These are phyloP conservation scores for Drosophila borborema DNA, from an alignment of 2,888 invertebrate species.

Conservation along the genomic window DNA sequence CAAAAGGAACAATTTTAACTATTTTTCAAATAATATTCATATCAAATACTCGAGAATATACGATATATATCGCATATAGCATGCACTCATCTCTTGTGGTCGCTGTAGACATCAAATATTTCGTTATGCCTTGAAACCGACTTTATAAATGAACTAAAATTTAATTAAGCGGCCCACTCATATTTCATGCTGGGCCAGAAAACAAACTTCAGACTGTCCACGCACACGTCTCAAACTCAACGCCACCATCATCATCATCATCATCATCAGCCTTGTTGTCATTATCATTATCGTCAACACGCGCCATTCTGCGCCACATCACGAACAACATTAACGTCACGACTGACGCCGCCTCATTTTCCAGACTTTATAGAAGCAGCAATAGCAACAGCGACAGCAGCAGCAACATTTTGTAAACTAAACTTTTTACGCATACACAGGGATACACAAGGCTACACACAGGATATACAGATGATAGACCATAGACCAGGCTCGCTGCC, in stretches of 20 bases:
- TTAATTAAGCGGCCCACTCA: slow-evolving; percentile 76
- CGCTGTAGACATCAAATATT: slow-evolving; percentile 1
- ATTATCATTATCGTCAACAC: slow-evolving; percentile 39
- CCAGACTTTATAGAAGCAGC: slow-evolving; percentile 18
- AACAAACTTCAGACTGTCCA: slow-evolving; percentile 49
- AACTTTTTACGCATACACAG: slow-evolving; percentile 53
- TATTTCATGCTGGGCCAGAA: slow-evolving; percentile 62
- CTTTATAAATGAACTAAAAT: slow-evolving; percentile 79
- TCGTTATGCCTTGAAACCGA: slow-evolving; percentile 36
- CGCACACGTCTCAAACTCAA: slow-evolving; percentile 47
- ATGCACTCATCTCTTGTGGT: background rate
- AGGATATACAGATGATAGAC: slow-evolving; percentile 11
- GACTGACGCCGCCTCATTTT: slow-evolving; percentile 40
- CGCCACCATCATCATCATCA: slow-evolving; percentile 12
- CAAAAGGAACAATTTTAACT: too few relatives aligned
- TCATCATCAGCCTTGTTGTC: slow-evolving; percentile 26
- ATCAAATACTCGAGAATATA: background rate
- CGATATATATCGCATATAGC: background rate
- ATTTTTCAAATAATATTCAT: too few relatives aligned
- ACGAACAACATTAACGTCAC: slow-evolving; percentile 70
- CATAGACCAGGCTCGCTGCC: slow-evolving; percentile 16
- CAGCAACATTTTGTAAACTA: slow-evolving; percentile 61
- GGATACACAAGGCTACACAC: slow-evolving; percentile 8
- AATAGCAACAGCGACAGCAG: background rate
- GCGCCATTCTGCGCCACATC: slow-evolving; percentile 63